Evolutionary conservation across 2,797 vertebrate genomes (phyloP).

Genomic region (Enteromius anoplus): DNA sequence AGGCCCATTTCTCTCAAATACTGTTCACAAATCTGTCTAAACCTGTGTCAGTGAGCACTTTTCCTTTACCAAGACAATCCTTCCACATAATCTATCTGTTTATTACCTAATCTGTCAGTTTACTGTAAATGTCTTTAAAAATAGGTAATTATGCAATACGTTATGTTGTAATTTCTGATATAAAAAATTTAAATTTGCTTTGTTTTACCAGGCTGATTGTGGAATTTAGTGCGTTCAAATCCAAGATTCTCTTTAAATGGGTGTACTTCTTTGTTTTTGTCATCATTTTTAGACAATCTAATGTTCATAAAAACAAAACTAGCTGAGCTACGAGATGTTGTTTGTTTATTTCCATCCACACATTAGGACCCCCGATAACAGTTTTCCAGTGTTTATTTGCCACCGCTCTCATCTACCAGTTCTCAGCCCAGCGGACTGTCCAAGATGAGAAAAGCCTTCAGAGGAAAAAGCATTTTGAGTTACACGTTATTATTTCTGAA

Average conservation of each 20-base stretch:
- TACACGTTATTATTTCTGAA: constrained; percentile 2
- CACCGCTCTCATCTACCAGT: constrained; percentile 18
- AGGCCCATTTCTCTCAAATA: no score
- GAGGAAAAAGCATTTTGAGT: constrained; percentile 1
- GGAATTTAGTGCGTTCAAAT: neutral
- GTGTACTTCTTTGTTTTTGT: neutral
- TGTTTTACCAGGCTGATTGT: neutral
- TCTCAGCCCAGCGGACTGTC: constrained; percentile 31
- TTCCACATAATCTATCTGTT: no score
- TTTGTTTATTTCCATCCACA: constrained; percentile 29
- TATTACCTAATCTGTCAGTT: no score
- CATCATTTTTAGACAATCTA: neutral
- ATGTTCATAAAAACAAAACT: neutral
- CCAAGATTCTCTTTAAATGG: neutral
- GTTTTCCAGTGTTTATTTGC: constrained; percentile 36
- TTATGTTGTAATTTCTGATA: neutral
- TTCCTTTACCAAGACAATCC: no score
- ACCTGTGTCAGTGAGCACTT: no score
- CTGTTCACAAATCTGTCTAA: no score
- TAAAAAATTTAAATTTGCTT: neutral
- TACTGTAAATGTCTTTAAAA: neutral
- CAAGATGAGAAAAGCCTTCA: constrained; percentile 21
- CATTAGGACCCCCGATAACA: constrained; percentile 32
- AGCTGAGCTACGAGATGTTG: constrained; percentile 5
- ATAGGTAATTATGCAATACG: neutral